Evolutionary conservation across 30 jellyfish, hydroid and myxozoan genomes (phyloP), one percentile per base, ranked within the genome.

Genomic region (Clytia hemisphaerica): DNA sequence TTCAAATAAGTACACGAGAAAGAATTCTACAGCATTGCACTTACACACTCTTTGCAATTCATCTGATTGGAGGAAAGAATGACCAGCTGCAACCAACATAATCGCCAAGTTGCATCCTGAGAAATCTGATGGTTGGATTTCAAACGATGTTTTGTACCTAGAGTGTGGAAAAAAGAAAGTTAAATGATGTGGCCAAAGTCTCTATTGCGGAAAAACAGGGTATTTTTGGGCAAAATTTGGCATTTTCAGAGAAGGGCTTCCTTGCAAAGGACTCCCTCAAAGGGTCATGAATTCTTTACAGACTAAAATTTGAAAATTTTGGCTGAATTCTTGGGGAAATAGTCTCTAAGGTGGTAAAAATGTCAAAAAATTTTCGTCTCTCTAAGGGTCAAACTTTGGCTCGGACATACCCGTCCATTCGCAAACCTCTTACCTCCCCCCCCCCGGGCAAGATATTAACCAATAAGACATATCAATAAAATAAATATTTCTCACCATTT

Each of bases 61-160:
- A 32, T 78, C 99, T 4, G 99, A 91, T 29, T 79, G 70, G 70
- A 32, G 25, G 30, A 91, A 75, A 6, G 54, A 77, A 35, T 83
- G 85, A 24, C 94, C 94, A 37, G 95, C 87, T 2, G 92, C 92
- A 5, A 91, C 94, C 24, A 91, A 75, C 30, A 91, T 82, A 54
- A 83, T 66, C 33, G 99, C 99, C 4, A 91, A 77, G 48, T 91
- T 91, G 53, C 82, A 71, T n/a, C 99, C 99, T 6, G 99, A 72
- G 51, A 75, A 91, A 37, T 91, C 96, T 36, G 60, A 76, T 14
- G 95, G 95, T 60, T 91, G 99, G 21, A 75, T 34, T 31, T 91
- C 93, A 67, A 91, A 91, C 7, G 99, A 94, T 46, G 88, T 78
- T 35, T 93, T 82, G 53, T 91, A 91, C 99, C 99, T 91, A 60